Evolutionary conservation across 2,888 invertebrate species (phyloP), one percentile per base, ranked within the genome.

Genomic region (Diplolepis rosae): DNA sequence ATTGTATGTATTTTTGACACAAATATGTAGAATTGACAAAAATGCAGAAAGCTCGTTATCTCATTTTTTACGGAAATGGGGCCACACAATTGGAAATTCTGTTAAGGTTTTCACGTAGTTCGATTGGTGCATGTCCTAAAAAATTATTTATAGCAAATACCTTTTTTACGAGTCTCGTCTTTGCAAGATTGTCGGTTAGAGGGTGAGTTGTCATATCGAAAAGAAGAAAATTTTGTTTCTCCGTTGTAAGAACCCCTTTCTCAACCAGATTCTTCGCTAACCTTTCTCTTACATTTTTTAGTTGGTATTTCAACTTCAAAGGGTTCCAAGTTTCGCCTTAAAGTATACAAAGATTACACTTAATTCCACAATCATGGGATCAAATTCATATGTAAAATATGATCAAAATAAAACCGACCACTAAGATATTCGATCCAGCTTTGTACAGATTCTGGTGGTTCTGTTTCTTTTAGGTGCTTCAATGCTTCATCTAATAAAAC

Each of bases 141-240:
- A n/a, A n/a, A n/a, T n/a, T n/a, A n/a, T n/a, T n/a, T n/a, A n/a
- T n/a, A n/a, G n/a, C n/a, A 54, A 73, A 78, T 82, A 96, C 96
- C 93, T 97, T 97, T 92, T 98, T 98, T 74, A 99, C 97, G 86
- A 99, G 93, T 84, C 98, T 95, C 85, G 95, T 95, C 92, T 99
- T 99, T 68, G 97, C 94, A 80, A 95, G 93, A 90, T 96, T 96
- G 89, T 99, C 98, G 77, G 96, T 97, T 75, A 99, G 92, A 48
- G 99, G 99, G 92, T 99, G 99, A 83, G 99, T 99, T 68, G 99
- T 99, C 98, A 99, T 99, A 91, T 99, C 99, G 89, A 99, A 99
- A 70, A 99, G 92, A 83, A 99, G 92, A 90, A 99, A 99, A 90
- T 99, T 99, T 90, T 99, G 99, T 91, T 99, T 99, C 90, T 99